Evolutionary conservation across 2,797 vertebrate genomes (phyloP).

Genomic region (Caiman crocodilus): DNA sequence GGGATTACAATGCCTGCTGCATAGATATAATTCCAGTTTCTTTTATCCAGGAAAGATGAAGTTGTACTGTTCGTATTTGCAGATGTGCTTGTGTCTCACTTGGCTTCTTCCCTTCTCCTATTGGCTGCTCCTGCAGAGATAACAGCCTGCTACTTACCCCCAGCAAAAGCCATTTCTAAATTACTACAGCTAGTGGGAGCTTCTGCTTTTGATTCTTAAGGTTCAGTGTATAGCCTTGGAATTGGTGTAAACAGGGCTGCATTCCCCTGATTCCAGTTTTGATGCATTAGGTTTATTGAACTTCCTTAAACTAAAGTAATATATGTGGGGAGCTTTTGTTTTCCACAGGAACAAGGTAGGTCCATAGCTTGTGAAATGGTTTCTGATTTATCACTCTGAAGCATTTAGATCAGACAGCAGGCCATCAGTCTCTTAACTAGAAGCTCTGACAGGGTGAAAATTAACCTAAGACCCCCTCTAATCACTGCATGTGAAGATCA

Average conservation of each 20-base stretch:
- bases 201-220: neutral
- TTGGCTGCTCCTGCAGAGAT: conserved; percentile 66
- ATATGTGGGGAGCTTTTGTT: conserved; percentile 52
- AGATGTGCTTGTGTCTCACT: conserved; percentile 47
- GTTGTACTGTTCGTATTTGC: conserved; percentile 61
- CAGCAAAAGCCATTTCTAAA: conserved; percentile 65
- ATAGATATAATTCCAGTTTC: conserved; percentile 49
- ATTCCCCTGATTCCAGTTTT: conserved; percentile 19
- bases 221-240: neutral
- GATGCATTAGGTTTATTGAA: conserved; percentile 40
- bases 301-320: conserved; percentile 41
- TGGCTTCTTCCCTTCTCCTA: conserved; percentile 64
- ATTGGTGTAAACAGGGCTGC: neutral
- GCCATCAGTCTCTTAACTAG: conserved; percentile 67
- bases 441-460: conserved; percentile 70
- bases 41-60: conserved; percentile 58
- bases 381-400: conserved; percentile 50
- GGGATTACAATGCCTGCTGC: neutral
- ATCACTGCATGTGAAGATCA: conserved; percentile 59
- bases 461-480: conserved; percentile 68
- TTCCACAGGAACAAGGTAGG: conserved; percentile 6
- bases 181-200: conserved; percentile 35
- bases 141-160: conserved; percentile 67
- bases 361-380: conserved; percentile 13
- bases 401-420: conserved; percentile 61